Base-by-base conservation (phyloP, 2,888 invertebrate genomes). In the Cordilura impudica region DNA sequence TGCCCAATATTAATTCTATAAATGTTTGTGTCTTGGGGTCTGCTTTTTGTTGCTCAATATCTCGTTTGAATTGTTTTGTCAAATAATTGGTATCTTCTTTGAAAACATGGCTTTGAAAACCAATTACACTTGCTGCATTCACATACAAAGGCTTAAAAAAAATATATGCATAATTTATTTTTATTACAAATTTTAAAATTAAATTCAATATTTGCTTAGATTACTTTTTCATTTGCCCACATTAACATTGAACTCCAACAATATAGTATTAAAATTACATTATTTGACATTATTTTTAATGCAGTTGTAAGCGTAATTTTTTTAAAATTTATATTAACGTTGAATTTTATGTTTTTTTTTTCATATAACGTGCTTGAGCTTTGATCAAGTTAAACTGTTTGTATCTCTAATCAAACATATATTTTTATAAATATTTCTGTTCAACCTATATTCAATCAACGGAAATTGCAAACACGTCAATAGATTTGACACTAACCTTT, bases 1-100 rank as follows among this genome's bases (percentile, higher is more conserved):
- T 80, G 10, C 82, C 83, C 18, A 83, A 54, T 58, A 85, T 81
- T 2, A 85, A 73, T 8, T 85, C 82, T 16, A 84, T 56, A 45
- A 85, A 81, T 4, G 67, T 71, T 39, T 78, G 70, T 8, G 67
- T 47, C 8, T 81, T 82, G 10, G 45, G 56, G 14, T 65, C 66
- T 1, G 56, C 12, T 18, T 19, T 26, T 35, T 67, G 61, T 21
- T 63, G 67, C 10, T 53, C 63, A 18, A 45, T n/a, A 4, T 70
- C 14, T 10, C 8, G 12, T 18, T 70, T 63, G 6, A 76, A 56
- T 26, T 56, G 54, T 21, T 70, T 63, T 21, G 51, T 31, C 2
- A 65, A 56, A 65, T 31, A 43, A 12, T 53, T 63, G 2, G 47
- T 35, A 7, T 45, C 26, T n/a, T 26, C 54, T 35, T 21, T 16